These are phyloP conservation scores for Watsonalla binaria DNA, from an alignment of 2,888 invertebrate species.

Conservation along the genomic window DNA sequence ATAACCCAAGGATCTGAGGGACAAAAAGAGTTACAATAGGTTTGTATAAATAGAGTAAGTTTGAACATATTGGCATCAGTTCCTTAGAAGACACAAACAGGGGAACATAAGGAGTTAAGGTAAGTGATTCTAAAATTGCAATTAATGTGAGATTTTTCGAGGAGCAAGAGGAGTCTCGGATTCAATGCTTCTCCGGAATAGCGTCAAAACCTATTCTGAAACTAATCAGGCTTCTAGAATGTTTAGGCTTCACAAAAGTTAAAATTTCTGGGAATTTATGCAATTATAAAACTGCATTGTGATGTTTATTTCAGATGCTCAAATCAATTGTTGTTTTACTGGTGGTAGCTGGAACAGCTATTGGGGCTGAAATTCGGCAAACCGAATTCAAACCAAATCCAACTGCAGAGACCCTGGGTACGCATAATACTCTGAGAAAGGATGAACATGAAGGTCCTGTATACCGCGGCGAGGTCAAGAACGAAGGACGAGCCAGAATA, in stretches of 20 bases:
- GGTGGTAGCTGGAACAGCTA: constrained; percentile 28
- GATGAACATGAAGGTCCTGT: constrained; percentile 46
- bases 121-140: constrained; percentile 23
- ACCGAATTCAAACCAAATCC: constrained; percentile 40
- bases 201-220: too few relatives aligned
- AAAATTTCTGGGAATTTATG: too few relatives aligned
- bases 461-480: constrained; percentile 43
- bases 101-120: constrained; percentile 28
- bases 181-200: too few relatives aligned
- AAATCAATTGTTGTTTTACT: constrained; percentile 29
- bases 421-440: constrained; percentile 38
- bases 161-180: too few relatives aligned
- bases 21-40: constrained; percentile 23
- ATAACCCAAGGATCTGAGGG: constrained; percentile 24
- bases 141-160: neutral
- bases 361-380: constrained; percentile 52
- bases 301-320: constrained; percentile 54
- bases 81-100: constrained; percentile 16
- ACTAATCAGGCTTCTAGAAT: too few relatives aligned
- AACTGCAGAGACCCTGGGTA: constrained; percentile 34
- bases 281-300: constrained; percentile 1
- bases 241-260: too few relatives aligned
- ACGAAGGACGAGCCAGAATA: constrained; percentile 49
- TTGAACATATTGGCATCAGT: constrained; percentile 32
- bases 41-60: constrained; percentile 48